Percentiles rank a stretch among this genome's conserved stretches.
Conservation (phyloP, 2,888 invertebrate genomes). For the Scaptomyza parva region DNA sequence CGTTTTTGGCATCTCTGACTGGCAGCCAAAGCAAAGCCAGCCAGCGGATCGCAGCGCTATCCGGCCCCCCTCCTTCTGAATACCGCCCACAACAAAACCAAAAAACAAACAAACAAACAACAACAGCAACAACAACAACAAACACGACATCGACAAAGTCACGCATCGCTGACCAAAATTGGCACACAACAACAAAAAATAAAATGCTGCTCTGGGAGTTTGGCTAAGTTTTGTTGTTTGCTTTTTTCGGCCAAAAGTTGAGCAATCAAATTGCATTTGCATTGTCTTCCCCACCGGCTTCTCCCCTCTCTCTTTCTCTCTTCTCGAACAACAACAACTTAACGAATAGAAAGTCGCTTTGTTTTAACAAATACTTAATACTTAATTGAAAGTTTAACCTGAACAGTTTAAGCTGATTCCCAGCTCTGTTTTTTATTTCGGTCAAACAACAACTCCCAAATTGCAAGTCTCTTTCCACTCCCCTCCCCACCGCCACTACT, state of each 20-base stretch:
- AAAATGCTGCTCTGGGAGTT: conserved; percentile 47
- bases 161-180: conserved; percentile 80
- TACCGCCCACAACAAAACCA: conserved; percentile 29
- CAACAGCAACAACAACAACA: conserved; percentile 26
- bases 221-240: conserved; percentile 50
- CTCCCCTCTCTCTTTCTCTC: background rate
- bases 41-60: background rate
- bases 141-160: conserved; percentile 78
- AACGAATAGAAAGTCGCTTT: conserved; percentile 59
- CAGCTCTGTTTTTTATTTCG: conserved; percentile 9
- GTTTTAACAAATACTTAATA: conserved; percentile 41
- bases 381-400: conserved; percentile 61
- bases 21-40: conserved; percentile 56
- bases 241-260: conserved; percentile 50
- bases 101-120: conserved; percentile 18
- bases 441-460: background rate
- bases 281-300: conserved; percentile 43
- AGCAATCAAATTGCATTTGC: conserved; percentile 77
- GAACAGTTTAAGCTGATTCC: conserved; percentile 33
- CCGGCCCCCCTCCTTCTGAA: conserved; percentile 19
- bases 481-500: background rate
- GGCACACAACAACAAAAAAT: conserved; percentile 50
- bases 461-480: background rate
- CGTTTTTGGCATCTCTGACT: conserved; percentile 75
- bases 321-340: conserved; percentile 26